Conservation (phyloP, 2,888 invertebrate genomes). For the Drosophila multiciliata region DNA sequence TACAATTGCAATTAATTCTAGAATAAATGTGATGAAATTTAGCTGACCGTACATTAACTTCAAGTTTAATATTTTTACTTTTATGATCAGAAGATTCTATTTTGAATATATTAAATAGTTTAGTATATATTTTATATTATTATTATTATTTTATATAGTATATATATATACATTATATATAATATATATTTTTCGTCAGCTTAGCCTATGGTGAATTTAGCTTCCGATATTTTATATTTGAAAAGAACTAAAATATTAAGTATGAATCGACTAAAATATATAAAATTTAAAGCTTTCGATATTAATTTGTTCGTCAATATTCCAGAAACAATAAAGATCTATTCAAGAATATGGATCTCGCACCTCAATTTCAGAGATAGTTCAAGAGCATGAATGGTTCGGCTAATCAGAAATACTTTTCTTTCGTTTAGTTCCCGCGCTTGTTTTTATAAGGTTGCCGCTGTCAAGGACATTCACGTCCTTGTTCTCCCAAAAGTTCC, state of each 20-base stretch:
- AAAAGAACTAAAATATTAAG: not conserved
- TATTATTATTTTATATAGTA: too few relatives aligned
- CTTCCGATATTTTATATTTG: not conserved
- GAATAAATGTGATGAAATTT: not conserved
- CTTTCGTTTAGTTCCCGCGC: constrained; percentile 4
- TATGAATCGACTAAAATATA: not conserved
- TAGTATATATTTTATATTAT: too few relatives aligned
- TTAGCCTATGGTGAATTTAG: not conserved
- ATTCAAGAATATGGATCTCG: not conserved
- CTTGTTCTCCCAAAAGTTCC: constrained; percentile 19
- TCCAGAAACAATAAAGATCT: not conserved
- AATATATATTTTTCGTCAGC: not conserved
- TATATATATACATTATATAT: too few relatives aligned
- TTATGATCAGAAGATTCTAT: not conserved
- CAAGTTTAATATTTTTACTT: not conserved
- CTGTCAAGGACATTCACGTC: constrained; percentile 67
- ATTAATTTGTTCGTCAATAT: not conserved
- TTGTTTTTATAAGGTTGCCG: constrained; percentile 39
- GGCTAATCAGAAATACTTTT: constrained; percentile 11
- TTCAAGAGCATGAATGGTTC: constrained; percentile 33
- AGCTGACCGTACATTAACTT: not conserved
- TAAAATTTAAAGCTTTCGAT: not conserved
- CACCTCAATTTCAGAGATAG: not conserved
- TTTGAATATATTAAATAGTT: not conserved
- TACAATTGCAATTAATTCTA: not conserved